Conservation (phyloP, 2,797 vertebrate species). For the Podargus strigoides region DNA sequence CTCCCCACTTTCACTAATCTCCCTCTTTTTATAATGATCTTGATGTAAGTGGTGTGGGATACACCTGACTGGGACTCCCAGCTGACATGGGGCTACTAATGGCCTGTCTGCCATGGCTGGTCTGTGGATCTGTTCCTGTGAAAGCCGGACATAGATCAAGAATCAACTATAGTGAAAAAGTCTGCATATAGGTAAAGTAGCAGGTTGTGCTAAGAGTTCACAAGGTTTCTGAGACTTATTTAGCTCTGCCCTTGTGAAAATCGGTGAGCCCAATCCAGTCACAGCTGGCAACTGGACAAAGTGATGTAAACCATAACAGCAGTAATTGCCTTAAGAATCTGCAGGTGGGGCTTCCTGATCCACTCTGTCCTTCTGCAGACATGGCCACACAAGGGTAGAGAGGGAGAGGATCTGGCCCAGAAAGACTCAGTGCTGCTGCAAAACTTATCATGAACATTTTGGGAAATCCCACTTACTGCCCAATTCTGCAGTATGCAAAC, state of each 20-base stretch:
- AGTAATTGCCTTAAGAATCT: neutral
- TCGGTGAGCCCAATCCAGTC: rapidly evolving
- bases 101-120: too few relatives aligned
- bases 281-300: neutral
- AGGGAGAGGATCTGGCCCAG: neutral
- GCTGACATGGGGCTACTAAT: too few relatives aligned
- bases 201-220: neutral
- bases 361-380: neutral
- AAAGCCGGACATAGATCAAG: too few relatives aligned
- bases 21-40: too few relatives aligned
- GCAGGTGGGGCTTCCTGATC: neutral
- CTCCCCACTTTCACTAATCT: too few relatives aligned
- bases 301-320: neutral
- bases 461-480: neutral
- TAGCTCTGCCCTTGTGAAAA: neutral
- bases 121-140: too few relatives aligned
- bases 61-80: too few relatives aligned
- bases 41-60: too few relatives aligned
- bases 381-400: neutral
- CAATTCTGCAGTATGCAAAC: neutral
- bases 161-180: neutral
- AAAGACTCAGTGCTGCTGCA: neutral
- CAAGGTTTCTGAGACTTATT: neutral
- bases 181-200: neutral
- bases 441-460: neutral